Conservation (phyloP, 2,888 invertebrate genomes). For the Elmis aenea region DNA sequence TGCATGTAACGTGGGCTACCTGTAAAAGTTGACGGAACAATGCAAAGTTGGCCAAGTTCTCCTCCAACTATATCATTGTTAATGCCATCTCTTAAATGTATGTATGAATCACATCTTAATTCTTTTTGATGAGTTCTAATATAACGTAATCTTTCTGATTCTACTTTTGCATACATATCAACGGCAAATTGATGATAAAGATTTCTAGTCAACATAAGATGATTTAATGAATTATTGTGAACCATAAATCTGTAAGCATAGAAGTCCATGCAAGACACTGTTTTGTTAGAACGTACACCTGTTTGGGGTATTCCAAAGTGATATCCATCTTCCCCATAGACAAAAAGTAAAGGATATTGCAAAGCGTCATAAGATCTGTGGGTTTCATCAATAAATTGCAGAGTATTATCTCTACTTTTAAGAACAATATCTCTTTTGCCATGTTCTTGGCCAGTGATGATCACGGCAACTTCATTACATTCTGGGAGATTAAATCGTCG, state of each 20-base stretch:
- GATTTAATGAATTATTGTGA: not conserved
- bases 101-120: constrained; percentile 34
- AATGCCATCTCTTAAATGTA: constrained; percentile 37
- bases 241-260: not conserved
- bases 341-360: not conserved
- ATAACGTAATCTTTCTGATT: constrained; percentile 13
- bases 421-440: not conserved
- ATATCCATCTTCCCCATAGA: not conserved
- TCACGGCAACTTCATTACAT: not conserved
- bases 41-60: constrained; percentile 25
- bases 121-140: constrained; percentile 34
- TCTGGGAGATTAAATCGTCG: not conserved
- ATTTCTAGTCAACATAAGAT: not conserved
- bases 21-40: constrained; percentile 29
- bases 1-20: constrained; percentile 36
- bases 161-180: not conserved
- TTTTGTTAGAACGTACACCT: not conserved
- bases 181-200: not conserved
- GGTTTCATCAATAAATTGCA: not conserved
- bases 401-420: not conserved
- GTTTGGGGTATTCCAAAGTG: not conserved
- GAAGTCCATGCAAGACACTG: not conserved
- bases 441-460: not conserved
- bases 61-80: constrained; percentile 25
- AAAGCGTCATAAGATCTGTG: not conserved